phyloP scores from a whole-genome alignment of 2,888 invertebrate genomes.

The Erpobdella octoculata region DNA sequence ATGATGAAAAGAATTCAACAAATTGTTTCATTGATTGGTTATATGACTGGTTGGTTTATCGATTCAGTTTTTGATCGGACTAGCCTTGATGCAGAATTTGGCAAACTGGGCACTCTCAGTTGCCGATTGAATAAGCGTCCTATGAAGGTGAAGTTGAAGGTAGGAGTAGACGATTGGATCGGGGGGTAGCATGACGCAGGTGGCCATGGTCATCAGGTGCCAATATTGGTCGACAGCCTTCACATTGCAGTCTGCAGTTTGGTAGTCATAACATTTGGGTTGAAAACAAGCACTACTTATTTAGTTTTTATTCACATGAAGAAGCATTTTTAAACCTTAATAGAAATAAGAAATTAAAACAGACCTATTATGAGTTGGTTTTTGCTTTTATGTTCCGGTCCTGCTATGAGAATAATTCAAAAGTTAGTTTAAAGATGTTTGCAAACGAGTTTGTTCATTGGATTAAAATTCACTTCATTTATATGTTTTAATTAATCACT shows the following conservation, averaged over 20 bases:
- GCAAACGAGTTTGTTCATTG: not conserved
- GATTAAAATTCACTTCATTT: not conserved
- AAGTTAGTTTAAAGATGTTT: not conserved
- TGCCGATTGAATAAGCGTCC: constrained; percentile 66
- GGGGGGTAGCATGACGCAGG: constrained; percentile 76
- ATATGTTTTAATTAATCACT: not conserved
- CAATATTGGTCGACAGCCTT: constrained; percentile 65
- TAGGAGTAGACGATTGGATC: constrained; percentile 76
- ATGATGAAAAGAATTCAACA: not conserved
- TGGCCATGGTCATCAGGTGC: constrained; percentile 74
- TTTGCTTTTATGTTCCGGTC: constrained; percentile 10
- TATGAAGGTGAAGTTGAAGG: constrained; percentile 77
- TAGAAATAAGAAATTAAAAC: not conserved
- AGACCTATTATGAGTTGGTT: not conserved
- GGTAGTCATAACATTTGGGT: too few relatives aligned
- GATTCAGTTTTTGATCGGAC: not conserved
- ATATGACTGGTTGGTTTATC: not conserved
- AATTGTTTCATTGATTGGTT: not conserved
- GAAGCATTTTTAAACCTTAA: constrained; percentile 77
- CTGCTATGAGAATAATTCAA: not conserved
- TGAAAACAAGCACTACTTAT: too few relatives aligned
- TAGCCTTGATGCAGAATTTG: constrained; percentile 67
- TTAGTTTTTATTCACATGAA: too few relatives aligned
- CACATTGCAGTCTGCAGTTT: constrained; percentile 31
- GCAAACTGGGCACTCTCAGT: constrained; percentile 92